These are phyloP conservation scores for Coremacera marginata DNA, from an alignment of 2,888 invertebrate genomes.

Conservation along the genomic window DNA sequence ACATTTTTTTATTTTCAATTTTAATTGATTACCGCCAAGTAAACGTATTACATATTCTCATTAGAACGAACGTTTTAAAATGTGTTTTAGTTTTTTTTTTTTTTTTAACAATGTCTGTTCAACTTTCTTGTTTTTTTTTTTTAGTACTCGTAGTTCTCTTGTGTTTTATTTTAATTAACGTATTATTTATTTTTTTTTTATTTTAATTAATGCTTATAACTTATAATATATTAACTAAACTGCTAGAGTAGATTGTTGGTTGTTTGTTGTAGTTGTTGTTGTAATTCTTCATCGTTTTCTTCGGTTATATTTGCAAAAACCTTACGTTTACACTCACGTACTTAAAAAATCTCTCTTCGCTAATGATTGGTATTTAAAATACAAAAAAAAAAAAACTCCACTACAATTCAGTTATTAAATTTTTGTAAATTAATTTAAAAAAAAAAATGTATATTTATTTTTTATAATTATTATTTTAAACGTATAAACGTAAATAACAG, in stretches of 20 bases:
- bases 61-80: neutral
- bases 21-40: slow-evolving; percentile 9
- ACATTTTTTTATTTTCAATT: slow-evolving; percentile 15
- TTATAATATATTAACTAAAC: slow-evolving; percentile 18
- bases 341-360: slow-evolving; percentile 11
- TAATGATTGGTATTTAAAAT: neutral
- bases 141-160: neutral
- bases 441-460: neutral
- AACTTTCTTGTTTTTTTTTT: neutral
- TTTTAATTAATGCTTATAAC: slow-evolving; percentile 18
- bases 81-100: neutral
- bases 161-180: neutral
- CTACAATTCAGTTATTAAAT: neutral
- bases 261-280: neutral
- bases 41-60: neutral
- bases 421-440: neutral
- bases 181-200: neutral
- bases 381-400: neutral
- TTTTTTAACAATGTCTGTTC: slow-evolving; percentile 3
- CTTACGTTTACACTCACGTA: neutral
- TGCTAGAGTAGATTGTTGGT: slow-evolving; percentile 30
- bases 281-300: neutral
- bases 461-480: neutral
- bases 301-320: neutral
- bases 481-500: too few relatives aligned